Conservation (phyloP, 2,797 vertebrate genomes). For the Anableps anableps region DNA sequence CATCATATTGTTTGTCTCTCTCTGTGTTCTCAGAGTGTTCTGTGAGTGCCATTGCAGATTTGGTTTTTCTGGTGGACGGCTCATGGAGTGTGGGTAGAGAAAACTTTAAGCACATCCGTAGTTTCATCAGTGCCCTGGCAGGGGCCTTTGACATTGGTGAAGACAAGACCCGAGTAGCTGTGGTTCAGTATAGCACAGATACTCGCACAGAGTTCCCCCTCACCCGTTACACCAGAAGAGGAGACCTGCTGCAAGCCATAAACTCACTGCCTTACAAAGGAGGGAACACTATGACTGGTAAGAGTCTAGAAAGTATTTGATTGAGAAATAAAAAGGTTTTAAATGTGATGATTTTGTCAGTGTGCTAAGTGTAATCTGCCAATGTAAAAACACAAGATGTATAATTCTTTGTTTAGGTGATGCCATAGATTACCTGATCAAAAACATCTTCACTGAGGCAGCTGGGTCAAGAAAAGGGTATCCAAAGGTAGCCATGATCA, state of each 20-base stretch:
- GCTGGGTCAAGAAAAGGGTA: conserved; percentile 93
- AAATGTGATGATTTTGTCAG: background rate
- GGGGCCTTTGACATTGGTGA: conserved; percentile 96
- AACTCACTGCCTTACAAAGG: conserved; percentile 97
- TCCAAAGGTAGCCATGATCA: conserved; percentile 97
- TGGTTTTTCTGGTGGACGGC: conserved; percentile 97
- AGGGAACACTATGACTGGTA: conserved; percentile 99
- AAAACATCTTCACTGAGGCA: conserved; percentile 90
- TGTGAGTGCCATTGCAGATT: conserved; percentile 90
- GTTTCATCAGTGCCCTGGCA: conserved; percentile 90
- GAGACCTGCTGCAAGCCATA: conserved; percentile 91
- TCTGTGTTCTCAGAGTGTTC: conserved; percentile 87
- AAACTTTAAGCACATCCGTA: conserved; percentile 95
- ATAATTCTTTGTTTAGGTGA: conserved; percentile 83
- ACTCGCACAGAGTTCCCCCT: conserved; percentile 97
- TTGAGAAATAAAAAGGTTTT: background rate
- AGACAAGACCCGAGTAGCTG: conserved; percentile 93
- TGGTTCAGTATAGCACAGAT: conserved; percentile 97
- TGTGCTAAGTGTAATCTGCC: background rate
- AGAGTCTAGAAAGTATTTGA: conserved; percentile 6
- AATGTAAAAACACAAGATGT: background rate
- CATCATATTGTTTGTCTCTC: conserved; percentile 20
- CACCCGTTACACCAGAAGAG: conserved; percentile 87
- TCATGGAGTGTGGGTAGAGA: conserved; percentile 98
- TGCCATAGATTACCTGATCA: conserved; percentile 92